phyloP scores from a whole-genome alignment of 2,888 invertebrate genomes.

The Auanema sp. region DNA sequence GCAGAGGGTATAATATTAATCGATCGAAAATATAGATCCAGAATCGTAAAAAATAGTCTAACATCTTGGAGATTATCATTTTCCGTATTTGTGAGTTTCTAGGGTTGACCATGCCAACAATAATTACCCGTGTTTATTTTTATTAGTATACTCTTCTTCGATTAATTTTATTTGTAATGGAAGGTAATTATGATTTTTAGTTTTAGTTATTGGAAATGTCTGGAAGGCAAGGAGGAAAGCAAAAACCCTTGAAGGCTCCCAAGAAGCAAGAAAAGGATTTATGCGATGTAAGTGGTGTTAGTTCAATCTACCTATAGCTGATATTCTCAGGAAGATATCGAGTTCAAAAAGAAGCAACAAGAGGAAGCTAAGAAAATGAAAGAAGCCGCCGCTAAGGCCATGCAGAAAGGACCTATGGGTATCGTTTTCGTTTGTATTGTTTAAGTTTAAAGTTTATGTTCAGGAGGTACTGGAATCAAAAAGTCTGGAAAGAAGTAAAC shows the following conservation, averaged over 20 bases:
- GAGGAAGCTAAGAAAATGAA: slow-evolving; percentile 61
- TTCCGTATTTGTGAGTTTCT: background rate
- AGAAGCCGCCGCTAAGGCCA: slow-evolving; percentile 56
- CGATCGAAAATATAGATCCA: slow-evolving; percentile 51
- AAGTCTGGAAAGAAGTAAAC: slow-evolving; percentile 56
- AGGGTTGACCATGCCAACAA: background rate
- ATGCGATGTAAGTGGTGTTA: slow-evolving; percentile 41
- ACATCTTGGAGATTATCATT: background rate
- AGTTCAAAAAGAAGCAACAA: slow-evolving; percentile 61
- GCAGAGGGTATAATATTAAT: slow-evolving; percentile 47
- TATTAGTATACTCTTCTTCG: slow-evolving; percentile 7
- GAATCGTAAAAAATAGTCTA: slow-evolving; percentile 19
- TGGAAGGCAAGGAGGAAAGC: slow-evolving; percentile 61
- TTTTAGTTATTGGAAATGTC: slow-evolving; percentile 48
- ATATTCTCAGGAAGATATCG: slow-evolving; percentile 56
- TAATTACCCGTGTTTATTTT: background rate
- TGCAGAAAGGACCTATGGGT: slow-evolving; percentile 58
- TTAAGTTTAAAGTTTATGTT: slow-evolving; percentile 18
- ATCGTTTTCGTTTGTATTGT: slow-evolving; percentile 11
- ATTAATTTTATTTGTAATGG: background rate
- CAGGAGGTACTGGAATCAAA: slow-evolving; percentile 60
- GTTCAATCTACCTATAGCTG: background rate
- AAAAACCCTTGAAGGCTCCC: slow-evolving; percentile 59
- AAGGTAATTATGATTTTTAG: background rate
- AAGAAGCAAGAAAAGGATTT: slow-evolving; percentile 56